Evolutionary conservation across 2,113 vertebrate genomes (phyloP), one percentile per base, ranked within the genome.

Genomic region (Eidolon helvum): DNA sequence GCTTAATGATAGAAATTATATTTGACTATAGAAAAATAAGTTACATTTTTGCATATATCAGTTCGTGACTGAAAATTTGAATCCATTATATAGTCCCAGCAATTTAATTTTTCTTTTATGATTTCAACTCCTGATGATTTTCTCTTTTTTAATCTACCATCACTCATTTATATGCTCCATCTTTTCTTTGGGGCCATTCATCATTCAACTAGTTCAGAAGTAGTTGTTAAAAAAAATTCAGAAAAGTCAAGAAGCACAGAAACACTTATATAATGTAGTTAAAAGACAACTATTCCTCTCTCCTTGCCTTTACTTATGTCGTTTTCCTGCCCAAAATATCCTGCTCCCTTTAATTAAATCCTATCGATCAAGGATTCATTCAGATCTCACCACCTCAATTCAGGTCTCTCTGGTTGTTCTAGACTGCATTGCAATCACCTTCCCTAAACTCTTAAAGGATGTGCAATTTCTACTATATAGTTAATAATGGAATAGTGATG

Each of bases 1-100:
- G 77, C 94, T 96, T 97, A 97, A 97, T 98, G 96, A 97, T 83
- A 94, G 95, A 97, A 98, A 97, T 97, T 97, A 97, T 86, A 92
- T 96, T 95, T 97, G 82, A 93, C 85, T 97, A 97, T 91, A 94
- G 93, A 97, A 97, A 96, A 97, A 82, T 96, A 97, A 97, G 89
- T 97, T 97, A 83, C 43, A 55, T 92, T 92, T 97, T 97, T 97
- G 86, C 96, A 97, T 97, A 93, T 94, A 94, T 96, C 84, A 96
- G 92, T 93, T 83, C 89, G 45, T 89, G 96, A 94, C 82, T 96
- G 87, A 91, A 93, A 96, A 93, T 96, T 86, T 93, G 96, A 97
- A 96, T 97, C 90, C 66, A 95, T 96, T 97, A 55, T 91, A 83
- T 83, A 83, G 89, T 91, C 24, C 66, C 50, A 92, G 79, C 94